phyloP scores from a whole-genome alignment of 1,140 invertebrate genomes.

The Zaprionus ornatus region DNA sequence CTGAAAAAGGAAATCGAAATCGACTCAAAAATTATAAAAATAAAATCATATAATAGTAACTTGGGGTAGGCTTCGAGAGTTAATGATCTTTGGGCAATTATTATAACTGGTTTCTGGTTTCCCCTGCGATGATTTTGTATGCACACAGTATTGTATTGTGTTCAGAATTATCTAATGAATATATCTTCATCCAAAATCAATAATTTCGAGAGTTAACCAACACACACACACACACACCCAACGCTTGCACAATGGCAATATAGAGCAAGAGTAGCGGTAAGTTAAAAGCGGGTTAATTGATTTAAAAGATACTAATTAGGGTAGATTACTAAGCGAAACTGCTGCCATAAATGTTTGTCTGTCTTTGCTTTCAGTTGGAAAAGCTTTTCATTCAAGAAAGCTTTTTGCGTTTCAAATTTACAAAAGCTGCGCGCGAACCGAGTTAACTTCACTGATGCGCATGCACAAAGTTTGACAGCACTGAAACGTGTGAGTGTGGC shows the following conservation, averaged over 20 bases:
- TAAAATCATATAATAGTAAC: not conserved
- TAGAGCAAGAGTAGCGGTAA: constrained; percentile 27
- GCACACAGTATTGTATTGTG: not conserved
- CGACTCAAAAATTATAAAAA: constrained; percentile 16
- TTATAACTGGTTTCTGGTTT: constrained; percentile 18
- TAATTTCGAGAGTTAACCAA: not conserved
- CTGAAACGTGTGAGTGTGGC: not conserved
- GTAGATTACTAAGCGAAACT: constrained; percentile 23
- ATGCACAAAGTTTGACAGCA: constrained; percentile 3
- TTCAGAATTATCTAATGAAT: constrained; percentile 44
- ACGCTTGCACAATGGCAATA: constrained; percentile 17
- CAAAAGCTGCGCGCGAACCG: constrained; percentile 22
- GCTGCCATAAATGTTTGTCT: constrained; percentile 6
- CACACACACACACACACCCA: not conserved
- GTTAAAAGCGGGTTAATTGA: constrained; percentile 36
- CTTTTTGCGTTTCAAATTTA: constrained; percentile 7
- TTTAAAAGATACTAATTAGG: constrained; percentile 35
- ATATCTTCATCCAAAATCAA: not conserved
- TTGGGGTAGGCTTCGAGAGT: constrained; percentile 11
- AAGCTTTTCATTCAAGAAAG: constrained; percentile 4
- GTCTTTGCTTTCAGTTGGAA: not conserved
- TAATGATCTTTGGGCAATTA: constrained; percentile 9
- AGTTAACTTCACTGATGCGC: not conserved
- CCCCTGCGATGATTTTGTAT: constrained; percentile 6
- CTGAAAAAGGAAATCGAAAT: constrained; percentile 19